Evolutionary conservation across 2,797 vertebrate genomes (phyloP).

Genomic region (Danionella dracula): DNA sequence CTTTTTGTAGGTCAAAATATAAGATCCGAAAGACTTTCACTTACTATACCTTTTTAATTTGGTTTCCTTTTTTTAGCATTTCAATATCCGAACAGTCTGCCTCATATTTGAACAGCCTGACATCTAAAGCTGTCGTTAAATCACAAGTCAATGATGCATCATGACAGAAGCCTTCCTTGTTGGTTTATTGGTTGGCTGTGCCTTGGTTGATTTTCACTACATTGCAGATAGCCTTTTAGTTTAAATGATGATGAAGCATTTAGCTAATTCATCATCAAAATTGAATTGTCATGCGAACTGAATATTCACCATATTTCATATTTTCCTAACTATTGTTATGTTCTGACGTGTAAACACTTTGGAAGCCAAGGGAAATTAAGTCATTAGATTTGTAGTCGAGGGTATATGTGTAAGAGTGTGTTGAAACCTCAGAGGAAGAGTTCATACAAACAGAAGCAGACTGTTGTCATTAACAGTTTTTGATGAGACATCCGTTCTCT

Average conservation of each 20-base stretch:
- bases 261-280: too few species aligned
- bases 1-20: too few species aligned
- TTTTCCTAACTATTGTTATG: constrained; percentile 48
- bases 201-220: not conserved
- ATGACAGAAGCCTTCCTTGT: not conserved
- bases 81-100: not conserved
- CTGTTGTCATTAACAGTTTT: constrained; percentile 41
- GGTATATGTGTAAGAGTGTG: constrained; percentile 4
- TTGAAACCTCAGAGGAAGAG: constrained; percentile 1
- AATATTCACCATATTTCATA: too few species aligned
- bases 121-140: not conserved
- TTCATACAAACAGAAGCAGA: constrained; percentile 23
- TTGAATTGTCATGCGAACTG: too few species aligned
- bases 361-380: constrained; percentile 51
- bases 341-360: not conserved
- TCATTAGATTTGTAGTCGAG: constrained; percentile 38
- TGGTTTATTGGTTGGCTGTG: not conserved
- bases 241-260: too few species aligned
- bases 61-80: not conserved
- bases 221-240: too few species aligned
- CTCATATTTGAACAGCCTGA: constrained; percentile 9
- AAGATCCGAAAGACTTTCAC: not conserved
- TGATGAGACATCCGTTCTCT: constrained; percentile 29
- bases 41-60: not conserved
- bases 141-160: constrained; percentile 11